phyloP scores from a whole-genome alignment of 2,113 vertebrate species.

The Tringa solitaria region DNA sequence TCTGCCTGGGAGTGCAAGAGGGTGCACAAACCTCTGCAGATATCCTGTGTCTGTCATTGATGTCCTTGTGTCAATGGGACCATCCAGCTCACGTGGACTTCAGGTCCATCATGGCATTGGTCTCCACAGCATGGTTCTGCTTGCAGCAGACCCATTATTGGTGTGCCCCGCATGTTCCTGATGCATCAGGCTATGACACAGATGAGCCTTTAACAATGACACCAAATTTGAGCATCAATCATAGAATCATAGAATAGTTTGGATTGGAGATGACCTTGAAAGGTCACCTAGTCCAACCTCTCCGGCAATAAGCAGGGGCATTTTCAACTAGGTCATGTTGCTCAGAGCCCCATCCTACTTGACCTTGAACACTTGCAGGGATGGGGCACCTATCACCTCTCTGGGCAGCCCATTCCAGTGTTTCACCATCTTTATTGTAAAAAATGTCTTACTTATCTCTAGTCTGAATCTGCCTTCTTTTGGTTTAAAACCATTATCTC shows the following conservation, averaged over 20 bases:
- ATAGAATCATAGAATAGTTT: background rate
- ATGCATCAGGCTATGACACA: too few relatives aligned
- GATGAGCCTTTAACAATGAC: too few relatives aligned
- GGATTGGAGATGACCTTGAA: background rate
- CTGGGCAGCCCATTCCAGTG: background rate
- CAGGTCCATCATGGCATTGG: background rate
- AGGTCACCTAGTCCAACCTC: background rate
- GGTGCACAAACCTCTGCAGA: background rate
- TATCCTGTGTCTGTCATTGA: rapidly evolving
- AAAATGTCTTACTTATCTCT: background rate
- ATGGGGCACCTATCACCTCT: background rate
- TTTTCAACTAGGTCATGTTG: background rate
- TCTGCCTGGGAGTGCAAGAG: background rate
- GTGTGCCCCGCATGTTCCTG: rapidly evolving
- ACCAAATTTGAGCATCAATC: background rate
- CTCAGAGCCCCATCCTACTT: background rate
- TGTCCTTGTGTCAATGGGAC: background rate
- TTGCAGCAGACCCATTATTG: too few relatives aligned
- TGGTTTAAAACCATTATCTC: background rate
- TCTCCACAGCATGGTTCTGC: background rate
- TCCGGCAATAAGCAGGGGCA: background rate
- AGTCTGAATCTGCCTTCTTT: background rate
- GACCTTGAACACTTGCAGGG: background rate
- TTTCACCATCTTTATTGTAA: background rate
- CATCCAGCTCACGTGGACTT: background rate